Percentiles rank a stretch among this genome's conserved stretches.
Conservation (phyloP, 2,888 invertebrate species). For the Lamellibrachia columna region DNA sequence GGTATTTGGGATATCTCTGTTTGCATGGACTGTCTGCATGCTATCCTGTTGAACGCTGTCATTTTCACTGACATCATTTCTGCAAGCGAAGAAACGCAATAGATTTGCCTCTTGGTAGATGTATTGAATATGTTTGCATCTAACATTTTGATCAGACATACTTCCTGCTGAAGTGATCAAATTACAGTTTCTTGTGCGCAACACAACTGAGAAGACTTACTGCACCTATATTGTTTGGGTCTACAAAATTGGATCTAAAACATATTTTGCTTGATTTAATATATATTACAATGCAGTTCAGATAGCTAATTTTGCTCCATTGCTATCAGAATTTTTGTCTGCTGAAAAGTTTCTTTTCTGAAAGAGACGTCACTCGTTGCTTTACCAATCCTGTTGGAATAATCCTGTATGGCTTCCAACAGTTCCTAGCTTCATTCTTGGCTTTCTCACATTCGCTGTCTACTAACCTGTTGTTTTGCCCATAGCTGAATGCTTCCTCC, state of each 20-base stretch:
- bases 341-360: background rate
- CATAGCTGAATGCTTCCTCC: background rate
- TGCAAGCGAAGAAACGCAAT: background rate
- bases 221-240: background rate
- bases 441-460: slow-evolving; percentile 12
- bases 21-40: slow-evolving; percentile 16
- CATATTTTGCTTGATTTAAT: background rate
- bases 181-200: background rate
- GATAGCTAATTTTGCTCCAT: background rate
- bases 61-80: background rate
- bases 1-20: background rate
- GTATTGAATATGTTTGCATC: background rate
- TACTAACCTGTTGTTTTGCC: slow-evolving; percentile 6
- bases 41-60: background rate
- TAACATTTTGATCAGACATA: background rate
- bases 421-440: background rate
- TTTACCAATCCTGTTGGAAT: background rate
- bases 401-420: background rate
- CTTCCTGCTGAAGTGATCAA: background rate
- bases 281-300: background rate
- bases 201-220: background rate
- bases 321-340: background rate
- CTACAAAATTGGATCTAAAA: background rate
- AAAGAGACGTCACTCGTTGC: background rate
- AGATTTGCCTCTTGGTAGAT: background rate